Percentiles rank a stretch among this genome's conserved stretches.
Evolutionary conservation across 2,113 vertebrate species (phyloP).

Genomic region (pig (Sus scrofa)): T2T-Sscrofa CM000822.6:66135001-66135500

Average conservation of each 20-base stretch:
- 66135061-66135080: neutral
- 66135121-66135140: neutral
- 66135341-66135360: neutral
- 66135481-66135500: slow-evolving; percentile 12
- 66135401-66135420: neutral
- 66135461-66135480: neutral
- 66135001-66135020: no score
- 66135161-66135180: neutral
- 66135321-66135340: neutral
- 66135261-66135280: neutral
- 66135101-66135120: neutral
- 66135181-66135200: neutral
- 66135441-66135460: neutral
- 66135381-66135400: neutral
- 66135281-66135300: neutral
- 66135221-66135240: neutral
- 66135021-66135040: neutral
- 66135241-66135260: neutral
- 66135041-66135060: no score
- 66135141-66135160: neutral
- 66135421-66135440: neutral
- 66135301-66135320: neutral
- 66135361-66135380: neutral
- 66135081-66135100: neutral
- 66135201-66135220: neutral